phyloP scores from a whole-genome alignment of 2,797 vertebrate genomes.

The Sebastes taczanowskii region DNA sequence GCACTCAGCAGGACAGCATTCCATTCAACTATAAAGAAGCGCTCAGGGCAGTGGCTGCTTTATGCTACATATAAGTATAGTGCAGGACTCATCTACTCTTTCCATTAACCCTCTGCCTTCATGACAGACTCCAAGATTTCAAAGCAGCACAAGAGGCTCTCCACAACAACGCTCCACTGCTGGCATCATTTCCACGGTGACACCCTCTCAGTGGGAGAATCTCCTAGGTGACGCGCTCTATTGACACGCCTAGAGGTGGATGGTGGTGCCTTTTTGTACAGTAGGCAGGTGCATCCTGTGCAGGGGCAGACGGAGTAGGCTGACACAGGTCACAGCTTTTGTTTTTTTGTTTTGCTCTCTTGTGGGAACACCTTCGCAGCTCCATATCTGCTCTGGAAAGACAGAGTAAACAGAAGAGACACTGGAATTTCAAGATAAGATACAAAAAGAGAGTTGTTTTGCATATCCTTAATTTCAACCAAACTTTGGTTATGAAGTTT shows the following conservation, averaged over 20 bases:
- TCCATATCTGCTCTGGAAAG: conserved; percentile 19
- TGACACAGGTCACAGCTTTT: background rate
- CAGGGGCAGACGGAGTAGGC: conserved; percentile 44
- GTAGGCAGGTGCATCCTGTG: conserved; percentile 77
- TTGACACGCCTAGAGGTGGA: conserved; percentile 72
- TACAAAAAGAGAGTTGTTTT: conserved; percentile 21
- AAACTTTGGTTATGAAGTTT: background rate
- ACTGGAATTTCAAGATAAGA: conserved; percentile 39
- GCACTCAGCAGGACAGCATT: conserved; percentile 62
- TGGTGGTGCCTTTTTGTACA: conserved; percentile 43
- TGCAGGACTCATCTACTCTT: background rate
- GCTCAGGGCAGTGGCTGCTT: conserved; percentile 48
- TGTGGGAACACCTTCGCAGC: conserved; percentile 36
- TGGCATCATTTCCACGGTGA: conserved; percentile 75
- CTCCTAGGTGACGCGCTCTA: conserved; percentile 76
- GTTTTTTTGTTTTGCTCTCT: conserved; percentile 20
- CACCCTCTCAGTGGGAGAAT: conserved; percentile 75
- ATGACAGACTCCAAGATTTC: conserved; percentile 15
- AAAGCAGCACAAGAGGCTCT: conserved; percentile 36
- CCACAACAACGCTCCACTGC: conserved; percentile 43
- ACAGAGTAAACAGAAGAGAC: conserved; percentile 7
- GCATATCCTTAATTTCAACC: background rate
- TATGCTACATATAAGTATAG: conserved; percentile 22
- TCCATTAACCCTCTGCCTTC: conserved; percentile 2
- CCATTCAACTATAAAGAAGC: conserved; percentile 42